Evolutionary conservation across 2,113 vertebrate species (phyloP), one percentile per base, ranked within the genome.

Genomic region (Barnardius zonarius): DNA sequence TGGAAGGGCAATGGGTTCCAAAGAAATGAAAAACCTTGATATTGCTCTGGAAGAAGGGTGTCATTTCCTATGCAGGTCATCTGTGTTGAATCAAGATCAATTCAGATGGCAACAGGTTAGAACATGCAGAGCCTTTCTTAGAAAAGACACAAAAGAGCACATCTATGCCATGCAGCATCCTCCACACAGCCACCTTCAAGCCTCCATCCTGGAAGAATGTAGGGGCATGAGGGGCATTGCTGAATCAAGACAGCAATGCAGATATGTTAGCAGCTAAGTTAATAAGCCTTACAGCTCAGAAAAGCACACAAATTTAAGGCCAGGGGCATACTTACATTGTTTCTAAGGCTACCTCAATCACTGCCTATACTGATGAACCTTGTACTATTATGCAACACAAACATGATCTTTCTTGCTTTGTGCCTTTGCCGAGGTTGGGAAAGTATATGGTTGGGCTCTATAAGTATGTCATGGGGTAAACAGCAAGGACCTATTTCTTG

Each of bases 161-260:
- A 1, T 41, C 83, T 52, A 25, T 2, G 4, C n/a, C 37, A 25
- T 5, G 41, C 59, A 83, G 43, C 69, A 43, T 3, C 2, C 55
- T 28, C 28, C 2, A 1, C n/a, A 67, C 41, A 93, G 63, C 54
- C 77, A 89, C 51, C 62, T 80, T 54, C 27, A 39, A 83, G 78
- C 43, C 59, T 25, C 25, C 43, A 11, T 24, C 17, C 6, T 17
- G 72, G 62, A 64, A 73, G 33, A 24, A 7, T 2, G 5, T 7
- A 6, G 8, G 9, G n/a, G 37, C 7, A 13, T 8, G 28, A 67
- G 48, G 16, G 13, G 11, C 33, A 55, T 11, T 0, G 0, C 1
- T 6, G 33, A 55, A 63, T 35, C 54, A 54, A 27, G 28, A 67
- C 3, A 61, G 33, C 1, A 6, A 43, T 1, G 1, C 5, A 33